Evolutionary conservation across 30 jellyfish, hydroid and myxozoan species (phyloP), one percentile per base, ranked within the genome.

Genomic region (Chironex yamaguchii): DNA sequence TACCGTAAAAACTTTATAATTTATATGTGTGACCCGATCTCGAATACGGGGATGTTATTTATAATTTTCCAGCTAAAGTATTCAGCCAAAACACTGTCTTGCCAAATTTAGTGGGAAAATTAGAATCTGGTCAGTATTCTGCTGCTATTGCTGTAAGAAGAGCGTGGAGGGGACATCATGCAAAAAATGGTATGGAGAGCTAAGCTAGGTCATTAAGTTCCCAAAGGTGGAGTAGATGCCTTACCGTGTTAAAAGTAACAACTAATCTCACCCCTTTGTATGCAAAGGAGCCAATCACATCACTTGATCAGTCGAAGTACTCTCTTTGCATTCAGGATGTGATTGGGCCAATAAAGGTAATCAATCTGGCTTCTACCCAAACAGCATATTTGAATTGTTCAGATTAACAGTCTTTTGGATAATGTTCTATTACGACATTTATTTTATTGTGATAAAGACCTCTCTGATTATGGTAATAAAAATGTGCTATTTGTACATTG

Each of bases 291-390:
- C 84, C 84, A 70, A 70, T 70, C 49, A 66, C 71, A 34, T 34
- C 84, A n/a, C 84, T 28, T 20, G 34, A 34, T 29, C 84, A 70
- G 84, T 70, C 84, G 62, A 13, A 34, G 12, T 34, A 70, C 84
- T 70, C 84, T 70, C 84, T 70, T 70, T 34, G 84, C 84, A 70
- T 33, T 34, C 84, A 70, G 84, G 84, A 0, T 70, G 80, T 66
- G 65, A 66, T 66, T 66, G 80, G 80, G 80, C 80, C 54, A 66
- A 29, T 66, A 66, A 66, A 68, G 84, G 71, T 34, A 70, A 70
- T n/a, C n/a, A n/a, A n/a, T n/a, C n/a, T n/a, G n/a, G n/a, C n/a
- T n/a, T n/a, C n/a, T n/a, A n/a, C n/a, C n/a, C n/a, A n/a, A n/a
- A n/a, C n/a, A n/a, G n/a, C n/a, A n/a, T n/a, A n/a, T n/a, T n/a